Conservation (phyloP, 2,797 vertebrate species). For the Chromis chromis region DNA sequence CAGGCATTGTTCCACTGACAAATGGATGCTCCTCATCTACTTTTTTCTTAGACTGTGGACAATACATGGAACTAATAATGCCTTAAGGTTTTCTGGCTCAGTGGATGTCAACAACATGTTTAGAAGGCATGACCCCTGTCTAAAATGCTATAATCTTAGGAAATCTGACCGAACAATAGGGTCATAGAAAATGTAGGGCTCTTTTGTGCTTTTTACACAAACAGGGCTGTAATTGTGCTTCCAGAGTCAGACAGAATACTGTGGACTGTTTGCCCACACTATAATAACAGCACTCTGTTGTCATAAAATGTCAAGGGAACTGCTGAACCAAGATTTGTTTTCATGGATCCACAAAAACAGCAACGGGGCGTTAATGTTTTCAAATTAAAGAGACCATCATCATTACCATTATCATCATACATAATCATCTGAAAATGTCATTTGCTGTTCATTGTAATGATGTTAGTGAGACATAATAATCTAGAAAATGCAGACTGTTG, state of each 20-base stretch:
- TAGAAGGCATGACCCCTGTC: not conserved
- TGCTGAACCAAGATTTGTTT: constrained; percentile 20
- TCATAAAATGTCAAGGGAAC: constrained; percentile 19
- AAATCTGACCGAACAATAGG: constrained; percentile 41
- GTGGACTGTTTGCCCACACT: not conserved
- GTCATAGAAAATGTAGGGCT: constrained; percentile 27
- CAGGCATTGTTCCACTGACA: constrained; percentile 29
- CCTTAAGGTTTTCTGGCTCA: constrained; percentile 27
- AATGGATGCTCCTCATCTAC: constrained; percentile 24
- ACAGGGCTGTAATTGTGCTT: constrained; percentile 19
- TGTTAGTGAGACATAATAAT: constrained; percentile 7
- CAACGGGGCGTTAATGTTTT: constrained; percentile 12
- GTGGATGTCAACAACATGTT: constrained; percentile 29
- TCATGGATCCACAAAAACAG: constrained; percentile 6
- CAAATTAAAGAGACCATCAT: constrained; percentile 28
- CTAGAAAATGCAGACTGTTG: constrained; percentile 20
- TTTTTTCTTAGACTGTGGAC: constrained; percentile 19
- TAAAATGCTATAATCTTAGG: constrained; percentile 8
- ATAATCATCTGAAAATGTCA: constrained; percentile 46
- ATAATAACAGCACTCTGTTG: constrained; percentile 17
- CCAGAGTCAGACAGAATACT: not conserved
- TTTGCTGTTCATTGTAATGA: constrained; percentile 24
- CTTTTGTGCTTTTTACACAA: constrained; percentile 35
- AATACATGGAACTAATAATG: constrained; percentile 43
- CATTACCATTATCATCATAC: constrained; percentile 26